phyloP scores from a whole-genome alignment of 2,888 invertebrate species.

The Oligia latruncula region DNA sequence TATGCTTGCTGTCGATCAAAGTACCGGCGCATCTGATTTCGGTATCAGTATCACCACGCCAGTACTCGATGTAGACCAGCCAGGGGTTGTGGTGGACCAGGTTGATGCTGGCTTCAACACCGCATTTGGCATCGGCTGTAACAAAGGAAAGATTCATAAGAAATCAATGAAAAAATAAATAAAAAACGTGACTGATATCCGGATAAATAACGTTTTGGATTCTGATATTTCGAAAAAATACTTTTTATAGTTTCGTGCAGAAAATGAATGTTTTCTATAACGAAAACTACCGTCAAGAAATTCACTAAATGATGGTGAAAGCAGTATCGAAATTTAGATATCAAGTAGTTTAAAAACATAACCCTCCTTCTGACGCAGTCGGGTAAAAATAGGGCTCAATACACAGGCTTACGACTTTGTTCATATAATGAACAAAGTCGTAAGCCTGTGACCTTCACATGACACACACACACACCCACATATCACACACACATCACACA shows the following conservation, averaged over 20 bases:
- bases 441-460: too few relatives aligned
- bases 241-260: too few relatives aligned
- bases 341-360: not conserved
- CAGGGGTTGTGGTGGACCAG: conserved; percentile 78
- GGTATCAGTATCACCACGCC: conserved; percentile 59
- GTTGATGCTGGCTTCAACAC: conserved; percentile 73
- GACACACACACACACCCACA: too few relatives aligned
- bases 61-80: conserved; percentile 75
- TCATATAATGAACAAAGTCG: too few relatives aligned
- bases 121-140: conserved; percentile 69
- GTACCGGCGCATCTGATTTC: conserved; percentile 74
- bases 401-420: not conserved
- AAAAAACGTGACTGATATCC: not conserved
- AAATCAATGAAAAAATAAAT: not conserved
- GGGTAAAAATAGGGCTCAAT: too few relatives aligned
- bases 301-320: not conserved
- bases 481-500: too few relatives aligned
- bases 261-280: not conserved
- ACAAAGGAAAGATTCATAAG: conserved; percentile 20
- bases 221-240: not conserved
- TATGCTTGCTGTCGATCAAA: conserved; percentile 70
- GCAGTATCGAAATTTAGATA: not conserved
- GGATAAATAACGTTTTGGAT: not conserved
- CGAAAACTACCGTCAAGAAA: not conserved
- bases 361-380: too few relatives aligned